Base-by-base conservation (phyloP, 2,797 vertebrate genomes). In the Eidolon dupreanum region DNA sequence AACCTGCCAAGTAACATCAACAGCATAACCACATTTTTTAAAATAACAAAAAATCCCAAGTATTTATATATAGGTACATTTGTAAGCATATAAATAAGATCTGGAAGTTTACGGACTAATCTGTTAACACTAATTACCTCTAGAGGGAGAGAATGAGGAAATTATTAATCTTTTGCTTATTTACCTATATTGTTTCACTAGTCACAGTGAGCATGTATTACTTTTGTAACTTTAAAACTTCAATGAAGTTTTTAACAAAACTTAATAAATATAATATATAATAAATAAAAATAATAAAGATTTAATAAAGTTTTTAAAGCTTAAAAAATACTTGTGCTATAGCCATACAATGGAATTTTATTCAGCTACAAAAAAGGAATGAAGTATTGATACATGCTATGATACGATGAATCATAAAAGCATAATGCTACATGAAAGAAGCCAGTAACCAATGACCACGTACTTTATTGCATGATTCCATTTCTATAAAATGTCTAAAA, bases 161-260 rank as follows among this genome's bases (percentile, higher is more conserved):
- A 81, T 51, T 49, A 70, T 79, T 94, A 49, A 46, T 82, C 43
- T 88, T 88, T 94, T 68, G 24, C 41, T 61, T 79, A 46, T 88
- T 43, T 88, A 71, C 65, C 26, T 83, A 41, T 73, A 46, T 84
- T 75, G 55, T 79, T 86, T 94, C 16, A 38, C 12, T 92, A 61
- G 51, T 83, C 46, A 81, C 24, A 53, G 36, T 86, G 24, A 93
- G 15, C 31, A 61, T 38, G 12, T 90, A 75, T 70, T 68, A 94
- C 61, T 90, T n/a, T 94, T 49, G 20, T 59, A 89, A 94, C 38
- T 66, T 85, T 89, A 84, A 90, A 74, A 66, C 10, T 90, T 38
- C 15, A 55, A 38, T 68, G n/a, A 66, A 71, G 33, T 51, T 49
- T 61, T 88, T 43, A 77, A 51, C 8, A 66, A 78, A 55, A 68